These are phyloP conservation scores for Prochilodus magdalenae DNA, from an alignment of 2,113 vertebrate genomes.

Conservation along the genomic window DNA sequence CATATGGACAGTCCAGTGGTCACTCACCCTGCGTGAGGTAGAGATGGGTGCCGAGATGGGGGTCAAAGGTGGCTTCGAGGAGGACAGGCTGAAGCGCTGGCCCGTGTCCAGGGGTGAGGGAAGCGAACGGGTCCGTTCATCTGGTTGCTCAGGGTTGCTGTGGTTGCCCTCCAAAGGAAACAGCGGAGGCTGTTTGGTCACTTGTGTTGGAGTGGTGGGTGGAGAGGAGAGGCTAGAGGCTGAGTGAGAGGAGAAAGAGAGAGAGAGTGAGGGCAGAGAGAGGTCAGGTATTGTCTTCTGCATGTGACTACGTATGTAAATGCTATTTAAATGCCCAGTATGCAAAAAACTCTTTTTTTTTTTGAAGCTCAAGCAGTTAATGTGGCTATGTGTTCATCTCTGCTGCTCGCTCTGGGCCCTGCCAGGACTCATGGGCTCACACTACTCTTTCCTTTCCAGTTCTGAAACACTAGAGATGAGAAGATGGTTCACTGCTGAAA, in stretches of 20 bases:
- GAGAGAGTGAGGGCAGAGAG: neutral
- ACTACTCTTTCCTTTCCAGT: neutral
- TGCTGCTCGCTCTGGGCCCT: neutral
- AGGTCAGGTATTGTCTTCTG: neutral
- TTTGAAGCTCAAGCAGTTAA: neutral
- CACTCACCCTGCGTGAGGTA: constrained; percentile 82
- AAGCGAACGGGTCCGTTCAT: constrained; percentile 78
- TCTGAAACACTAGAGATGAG: neutral
- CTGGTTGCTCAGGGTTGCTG: constrained; percentile 80
- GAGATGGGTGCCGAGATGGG: constrained; percentile 65
- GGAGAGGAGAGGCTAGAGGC: constrained; percentile 84
- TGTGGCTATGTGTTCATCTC: neutral
- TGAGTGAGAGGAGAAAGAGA: constrained; percentile 44
- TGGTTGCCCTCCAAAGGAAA: constrained; percentile 83
- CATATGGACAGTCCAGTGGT: neutral
- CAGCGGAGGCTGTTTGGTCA: constrained; percentile 78
- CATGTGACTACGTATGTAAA: neutral
- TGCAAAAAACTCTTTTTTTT: neutral
- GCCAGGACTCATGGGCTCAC: no score
- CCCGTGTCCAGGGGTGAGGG: constrained; percentile 79
- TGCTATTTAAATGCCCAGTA: neutral
- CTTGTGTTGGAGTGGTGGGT: constrained; percentile 84
- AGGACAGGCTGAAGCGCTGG: constrained; percentile 76
- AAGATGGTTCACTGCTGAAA: neutral
- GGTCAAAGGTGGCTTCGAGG: constrained; percentile 68